Percentiles rank a stretch among this genome's conserved stretches.
These are phyloP conservation scores for Branchipolynoe longqiensis DNA, from an alignment of 2,888 invertebrate species.

Conservation along the genomic window DNA sequence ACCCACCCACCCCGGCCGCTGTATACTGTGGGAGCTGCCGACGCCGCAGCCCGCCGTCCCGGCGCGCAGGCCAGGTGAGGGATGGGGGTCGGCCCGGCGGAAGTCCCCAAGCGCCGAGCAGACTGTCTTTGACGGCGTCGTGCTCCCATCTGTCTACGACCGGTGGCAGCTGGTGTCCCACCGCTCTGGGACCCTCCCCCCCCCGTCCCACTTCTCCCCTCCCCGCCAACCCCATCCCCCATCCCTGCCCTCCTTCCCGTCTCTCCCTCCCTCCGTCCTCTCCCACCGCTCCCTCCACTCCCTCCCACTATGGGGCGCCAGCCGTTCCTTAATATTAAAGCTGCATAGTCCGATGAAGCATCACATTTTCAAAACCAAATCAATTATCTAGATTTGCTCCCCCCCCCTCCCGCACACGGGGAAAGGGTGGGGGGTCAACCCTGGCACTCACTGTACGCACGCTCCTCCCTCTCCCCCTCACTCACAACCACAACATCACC, in stretches of 20 bases:
- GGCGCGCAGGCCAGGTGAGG: no score
- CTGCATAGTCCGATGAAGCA: no score
- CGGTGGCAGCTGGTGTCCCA: neutral
- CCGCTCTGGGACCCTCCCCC: no score
- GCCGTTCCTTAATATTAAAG: no score
- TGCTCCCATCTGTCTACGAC: neutral
- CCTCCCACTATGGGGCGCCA: neutral
- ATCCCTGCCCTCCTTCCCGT: neutral
- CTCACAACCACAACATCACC: no score
- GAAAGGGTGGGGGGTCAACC: no score
- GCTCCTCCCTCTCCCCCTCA: no score
- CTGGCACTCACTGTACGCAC: no score
- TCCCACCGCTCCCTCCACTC: neutral
- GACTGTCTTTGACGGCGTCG: neutral
- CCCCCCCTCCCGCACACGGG: no score
- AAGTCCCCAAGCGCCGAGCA: neutral
- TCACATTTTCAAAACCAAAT: no score
- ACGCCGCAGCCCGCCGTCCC: no score
- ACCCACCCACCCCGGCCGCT: neutral
- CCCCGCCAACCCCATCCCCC: neutral
- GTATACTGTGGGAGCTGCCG: neutral
- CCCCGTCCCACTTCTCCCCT: neutral
- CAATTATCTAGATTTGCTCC: no score
- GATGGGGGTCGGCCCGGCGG: neutral
- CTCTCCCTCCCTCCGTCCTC: slow-evolving; percentile 2